phyloP scores from a whole-genome alignment of 1,140 invertebrate genomes.

The Calephelis virginiensis region DNA sequence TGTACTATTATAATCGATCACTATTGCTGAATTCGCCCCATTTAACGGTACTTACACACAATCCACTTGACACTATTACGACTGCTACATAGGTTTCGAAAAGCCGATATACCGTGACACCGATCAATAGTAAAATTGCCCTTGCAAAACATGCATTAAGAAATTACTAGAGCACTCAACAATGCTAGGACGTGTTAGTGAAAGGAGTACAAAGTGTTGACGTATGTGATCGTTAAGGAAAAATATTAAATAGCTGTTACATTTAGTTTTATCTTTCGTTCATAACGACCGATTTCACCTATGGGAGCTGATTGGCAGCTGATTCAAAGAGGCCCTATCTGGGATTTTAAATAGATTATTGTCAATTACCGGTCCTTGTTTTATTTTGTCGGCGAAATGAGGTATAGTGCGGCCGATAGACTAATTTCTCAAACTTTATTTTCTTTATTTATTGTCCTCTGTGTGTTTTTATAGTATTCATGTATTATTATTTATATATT shows the following conservation, averaged over 20 bases:
- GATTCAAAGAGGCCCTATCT: no score
- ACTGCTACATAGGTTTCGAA: slow-evolving; percentile 47
- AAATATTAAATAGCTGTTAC: neutral
- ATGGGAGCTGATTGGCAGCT: no score
- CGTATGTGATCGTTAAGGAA: neutral
- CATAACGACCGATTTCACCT: no score
- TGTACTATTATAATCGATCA: slow-evolving; percentile 15
- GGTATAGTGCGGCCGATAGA: no score
- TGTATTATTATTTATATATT: no score
- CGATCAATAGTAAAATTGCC: slow-evolving; percentile 52
- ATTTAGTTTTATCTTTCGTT: no score
- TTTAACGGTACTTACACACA: slow-evolving; percentile 41
- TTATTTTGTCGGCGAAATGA: no score
- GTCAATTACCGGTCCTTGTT: no score
- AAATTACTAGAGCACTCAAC: slow-evolving; percentile 48
- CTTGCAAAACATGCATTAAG: slow-evolving; percentile 53
- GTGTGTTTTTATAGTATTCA: no score
- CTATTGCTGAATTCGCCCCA: slow-evolving; percentile 39
- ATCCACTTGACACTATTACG: slow-evolving; percentile 35
- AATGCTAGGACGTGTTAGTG: slow-evolving; percentile 44
- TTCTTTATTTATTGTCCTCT: no score
- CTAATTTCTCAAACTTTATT: no score
- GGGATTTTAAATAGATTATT: no score
- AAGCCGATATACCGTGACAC: slow-evolving; percentile 55
- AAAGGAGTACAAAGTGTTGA: slow-evolving; percentile 44